phyloP scores from a whole-genome alignment of 2,797 vertebrate species.

The Carduelis carduelis region DNA sequence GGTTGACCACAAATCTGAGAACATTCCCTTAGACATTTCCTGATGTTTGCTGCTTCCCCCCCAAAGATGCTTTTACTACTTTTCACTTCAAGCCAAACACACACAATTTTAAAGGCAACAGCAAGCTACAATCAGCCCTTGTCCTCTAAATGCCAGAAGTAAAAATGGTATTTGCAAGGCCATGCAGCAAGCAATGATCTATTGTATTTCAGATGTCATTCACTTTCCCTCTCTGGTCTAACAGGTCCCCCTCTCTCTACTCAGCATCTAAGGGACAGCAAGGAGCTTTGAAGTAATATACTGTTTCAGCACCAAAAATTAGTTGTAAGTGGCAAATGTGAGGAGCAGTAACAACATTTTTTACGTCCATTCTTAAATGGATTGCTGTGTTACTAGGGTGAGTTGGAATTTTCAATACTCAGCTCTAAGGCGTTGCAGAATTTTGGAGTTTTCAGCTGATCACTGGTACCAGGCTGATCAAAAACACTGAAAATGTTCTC shows the following conservation, averaged over 20 bases:
- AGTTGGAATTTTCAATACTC: background rate
- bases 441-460: background rate
- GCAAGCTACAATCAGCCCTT: conserved; percentile 7
- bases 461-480: background rate
- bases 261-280: background rate
- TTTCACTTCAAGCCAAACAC: background rate
- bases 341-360: background rate
- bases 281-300: background rate
- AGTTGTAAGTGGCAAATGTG: background rate
- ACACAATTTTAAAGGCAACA: background rate
- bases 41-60: background rate
- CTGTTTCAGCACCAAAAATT: background rate
- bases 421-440: background rate
- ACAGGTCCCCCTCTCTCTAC: background rate
- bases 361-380: background rate
- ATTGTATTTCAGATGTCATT: background rate
- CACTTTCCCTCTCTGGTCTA: background rate
- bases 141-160: conserved; percentile 1
- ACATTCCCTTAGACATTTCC: background rate
- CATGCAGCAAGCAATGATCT: conserved; percentile 33
- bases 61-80: background rate
- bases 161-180: background rate
- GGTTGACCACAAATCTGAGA: background rate
- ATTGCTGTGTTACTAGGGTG: background rate
- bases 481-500: background rate